Percentiles rank a stretch among this genome's conserved stretches.
Evolutionary conservation across 2,888 invertebrate genomes (phyloP).

Genomic region (Hoplodrina blanda): DNA sequence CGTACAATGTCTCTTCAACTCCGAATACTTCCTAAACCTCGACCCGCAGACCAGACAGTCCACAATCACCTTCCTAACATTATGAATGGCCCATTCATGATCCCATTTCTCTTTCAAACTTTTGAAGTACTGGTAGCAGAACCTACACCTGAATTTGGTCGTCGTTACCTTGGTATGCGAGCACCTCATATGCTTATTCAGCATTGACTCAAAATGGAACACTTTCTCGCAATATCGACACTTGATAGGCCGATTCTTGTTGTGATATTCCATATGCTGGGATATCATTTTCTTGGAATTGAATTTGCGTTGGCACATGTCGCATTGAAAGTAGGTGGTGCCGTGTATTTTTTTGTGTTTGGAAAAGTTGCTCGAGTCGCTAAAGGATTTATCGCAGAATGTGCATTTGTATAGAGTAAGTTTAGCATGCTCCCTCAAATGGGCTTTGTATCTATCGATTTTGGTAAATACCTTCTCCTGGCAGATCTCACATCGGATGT

Average conservation of each 20-base stretch:
- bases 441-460: constrained; percentile 86
- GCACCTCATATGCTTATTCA: constrained; percentile 84
- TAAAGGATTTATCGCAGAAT: constrained; percentile 87
- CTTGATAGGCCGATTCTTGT: constrained; percentile 75
- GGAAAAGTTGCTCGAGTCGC: constrained; percentile 88
- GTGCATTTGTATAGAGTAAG: constrained; percentile 87
- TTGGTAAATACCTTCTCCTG: constrained; percentile 77
- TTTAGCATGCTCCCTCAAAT: constrained; percentile 86
- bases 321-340: constrained; percentile 81
- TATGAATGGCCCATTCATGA: constrained; percentile 86
- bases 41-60: constrained; percentile 83
- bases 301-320: constrained; percentile 86
- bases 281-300: constrained; percentile 87
- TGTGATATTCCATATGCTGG: constrained; percentile 86
- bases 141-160: constrained; percentile 77
- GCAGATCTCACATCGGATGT: constrained; percentile 83
- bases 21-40: constrained; percentile 85
- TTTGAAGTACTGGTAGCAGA: constrained; percentile 77
- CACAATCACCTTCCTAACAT: constrained; percentile 82
- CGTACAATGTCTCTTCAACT: constrained; percentile 80
- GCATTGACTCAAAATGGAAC: constrained; percentile 85
- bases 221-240: constrained; percentile 79
- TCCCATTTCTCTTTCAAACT: constrained; percentile 87
- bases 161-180: constrained; percentile 73
- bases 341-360: constrained; percentile 89